Evolutionary conservation across 2,113 vertebrate genomes (phyloP).

Genomic region (Limnothrissa miodon): DNA sequence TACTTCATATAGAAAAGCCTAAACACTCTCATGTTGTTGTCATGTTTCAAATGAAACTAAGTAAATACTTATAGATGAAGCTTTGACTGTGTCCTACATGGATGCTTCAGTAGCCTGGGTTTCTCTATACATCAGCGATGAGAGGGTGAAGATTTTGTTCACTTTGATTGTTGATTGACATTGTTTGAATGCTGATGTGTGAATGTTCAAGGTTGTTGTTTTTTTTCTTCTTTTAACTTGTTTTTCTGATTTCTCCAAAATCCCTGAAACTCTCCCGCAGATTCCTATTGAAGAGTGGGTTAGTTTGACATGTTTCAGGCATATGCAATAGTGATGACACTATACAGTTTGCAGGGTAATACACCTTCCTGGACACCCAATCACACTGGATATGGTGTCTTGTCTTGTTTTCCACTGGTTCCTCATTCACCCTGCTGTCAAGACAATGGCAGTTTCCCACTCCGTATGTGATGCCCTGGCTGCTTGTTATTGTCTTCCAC

Average conservation of each 20-base stretch:
- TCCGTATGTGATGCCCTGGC: not conserved
- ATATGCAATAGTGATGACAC: constrained; percentile 21
- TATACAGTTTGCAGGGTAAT: constrained; percentile 34
- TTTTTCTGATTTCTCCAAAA: not conserved
- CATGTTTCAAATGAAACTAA: not conserved
- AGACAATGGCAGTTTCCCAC: not conserved
- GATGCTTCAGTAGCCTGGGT: not conserved
- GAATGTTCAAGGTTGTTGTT: not conserved
- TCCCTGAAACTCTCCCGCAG: not conserved
- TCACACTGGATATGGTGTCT: not conserved
- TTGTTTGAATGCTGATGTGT: not conserved
- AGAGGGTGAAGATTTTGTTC: not conserved
- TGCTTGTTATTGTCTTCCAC: constrained; percentile 47
- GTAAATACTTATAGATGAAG: not conserved
- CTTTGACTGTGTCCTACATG: not conserved
- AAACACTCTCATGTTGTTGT: too few species aligned
- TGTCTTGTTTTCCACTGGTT: constrained; percentile 24
- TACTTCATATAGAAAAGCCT: too few species aligned
- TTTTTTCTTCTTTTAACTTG: not conserved
- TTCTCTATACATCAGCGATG: not conserved
- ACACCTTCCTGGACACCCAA: not conserved
- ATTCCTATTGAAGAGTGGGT: not conserved
- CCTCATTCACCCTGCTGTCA: constrained; percentile 23
- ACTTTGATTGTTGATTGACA: not conserved
- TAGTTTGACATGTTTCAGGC: not conserved